Base-by-base conservation (phyloP, 1,140 invertebrate genomes). In the Papilio dardanus region DNA sequence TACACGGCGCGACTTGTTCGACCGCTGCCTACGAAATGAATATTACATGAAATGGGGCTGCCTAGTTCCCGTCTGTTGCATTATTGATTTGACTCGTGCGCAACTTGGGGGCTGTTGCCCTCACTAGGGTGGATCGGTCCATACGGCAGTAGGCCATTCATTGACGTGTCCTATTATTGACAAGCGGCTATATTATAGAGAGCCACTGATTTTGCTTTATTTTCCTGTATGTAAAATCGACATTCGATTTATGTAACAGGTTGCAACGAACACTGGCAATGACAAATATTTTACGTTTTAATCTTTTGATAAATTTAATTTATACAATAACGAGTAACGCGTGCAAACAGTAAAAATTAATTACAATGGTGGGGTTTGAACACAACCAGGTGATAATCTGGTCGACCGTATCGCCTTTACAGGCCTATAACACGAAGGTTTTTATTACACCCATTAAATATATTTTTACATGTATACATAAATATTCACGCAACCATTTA, bases 21-120 rank as follows among this genome's bases (percentile, higher is more conserved):
- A 84, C 81, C 83, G 81, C 78, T 78, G 58, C 24, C 58, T 71
- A 54, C 42, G 74, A 40, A 24, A 74, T 82, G 75, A 82, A 82
- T 86, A 84, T 82, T 79, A 77, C 80, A 82, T 81, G 83, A 79
- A 79, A 58, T 73, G 50, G 83, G 83, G 82, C 81, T 81, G 66
- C 74, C 68, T 30, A 37, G 81, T 79, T 77, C 68, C 79, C 83
- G 80, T 78, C 80, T 71, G 80, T 67, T 83, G 84, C 78, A 82
- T 86, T 92, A 92, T 92, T 86, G 90, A 90, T 92, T 85, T 81
- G 69, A 92, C 90, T 90, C 90, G 81, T 87, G 91, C 91, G 91
- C 91, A 92, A 77, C 78, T 50, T 37, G 33, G 75, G 86, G 88
- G 83, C 77, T 81, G 77, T 74, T 80, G 84, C 81, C 85, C 87